A percentile compares a stretch with the other conserved stretches of the same genome.
Conservation (phyloP, 2,797 vertebrate species). For the Anniella stebbinsi region DNA sequence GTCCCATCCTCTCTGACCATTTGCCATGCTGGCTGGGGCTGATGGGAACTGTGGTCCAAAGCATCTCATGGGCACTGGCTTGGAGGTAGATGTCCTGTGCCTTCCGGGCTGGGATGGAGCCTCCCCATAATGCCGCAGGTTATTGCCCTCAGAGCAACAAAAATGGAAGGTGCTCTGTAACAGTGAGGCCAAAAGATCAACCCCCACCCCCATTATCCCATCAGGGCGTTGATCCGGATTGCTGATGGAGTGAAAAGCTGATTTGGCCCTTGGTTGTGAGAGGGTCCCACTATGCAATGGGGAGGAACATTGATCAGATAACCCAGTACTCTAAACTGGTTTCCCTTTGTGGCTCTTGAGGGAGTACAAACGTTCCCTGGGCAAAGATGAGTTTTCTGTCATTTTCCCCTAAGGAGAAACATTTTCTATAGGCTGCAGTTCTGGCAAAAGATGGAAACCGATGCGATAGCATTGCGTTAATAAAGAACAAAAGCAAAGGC, state of each 20-base stretch:
- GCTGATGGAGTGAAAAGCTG: no score
- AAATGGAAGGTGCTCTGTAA: not conserved
- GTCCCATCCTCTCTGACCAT: no score
- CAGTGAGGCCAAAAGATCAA: not conserved
- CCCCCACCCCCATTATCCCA: not conserved
- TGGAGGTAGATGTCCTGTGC: no score
- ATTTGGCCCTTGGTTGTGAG: not conserved
- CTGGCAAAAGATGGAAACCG: not conserved
- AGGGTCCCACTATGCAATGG: not conserved
- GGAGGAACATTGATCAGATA: not conserved
- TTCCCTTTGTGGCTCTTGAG: not conserved
- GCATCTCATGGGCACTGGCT: no score
- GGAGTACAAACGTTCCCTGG: not conserved
- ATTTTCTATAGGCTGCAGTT: not conserved
- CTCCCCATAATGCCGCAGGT: no score
- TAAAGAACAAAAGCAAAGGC: conserved; percentile 24
- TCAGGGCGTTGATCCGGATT: not conserved
- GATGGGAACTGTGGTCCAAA: no score
- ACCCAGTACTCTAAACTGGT: not conserved
- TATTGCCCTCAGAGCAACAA: not conserved
- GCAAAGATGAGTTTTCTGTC: not conserved
- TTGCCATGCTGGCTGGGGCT: no score
- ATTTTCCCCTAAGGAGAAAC: not conserved
- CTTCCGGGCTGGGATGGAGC: no score
- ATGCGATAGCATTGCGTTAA: conserved; percentile 10